These are phyloP conservation scores for Aegotheles bennettii DNA, from an alignment of 2,113 vertebrate genomes.

Conservation along the genomic window DNA sequence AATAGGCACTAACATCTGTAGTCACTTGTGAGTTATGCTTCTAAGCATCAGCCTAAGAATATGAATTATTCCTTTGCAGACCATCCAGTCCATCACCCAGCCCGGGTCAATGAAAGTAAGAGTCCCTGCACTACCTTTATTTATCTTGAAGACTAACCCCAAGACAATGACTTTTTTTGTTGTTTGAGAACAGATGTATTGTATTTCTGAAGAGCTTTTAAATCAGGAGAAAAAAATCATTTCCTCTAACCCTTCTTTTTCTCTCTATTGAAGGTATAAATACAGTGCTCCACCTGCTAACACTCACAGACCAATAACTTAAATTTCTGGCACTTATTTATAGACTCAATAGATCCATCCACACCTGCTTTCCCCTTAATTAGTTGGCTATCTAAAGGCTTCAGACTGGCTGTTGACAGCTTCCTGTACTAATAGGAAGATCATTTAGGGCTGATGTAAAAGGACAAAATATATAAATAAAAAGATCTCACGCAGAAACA, in stretches of 20 bases:
- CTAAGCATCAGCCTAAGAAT: constrained; percentile 38
- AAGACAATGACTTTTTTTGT: background rate
- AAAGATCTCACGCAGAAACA: constrained; percentile 5
- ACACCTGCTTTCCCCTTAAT: constrained; percentile 79
- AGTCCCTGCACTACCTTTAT: constrained; percentile 16
- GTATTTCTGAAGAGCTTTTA: constrained; percentile 54
- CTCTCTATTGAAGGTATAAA: constrained; percentile 47
- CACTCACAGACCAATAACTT: constrained; percentile 76
- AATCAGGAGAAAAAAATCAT: background rate
- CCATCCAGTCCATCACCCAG: constrained; percentile 13
- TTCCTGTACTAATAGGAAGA: constrained; percentile 70
- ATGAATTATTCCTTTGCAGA: constrained; percentile 53
- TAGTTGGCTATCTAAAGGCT: constrained; percentile 73
- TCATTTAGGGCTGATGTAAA: constrained; percentile 62
- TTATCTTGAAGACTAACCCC: constrained; percentile 42
- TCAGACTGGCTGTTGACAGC: constrained; percentile 62
- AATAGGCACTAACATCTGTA: constrained; percentile 37
- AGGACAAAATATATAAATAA: constrained; percentile 46
- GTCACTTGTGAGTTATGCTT: constrained; percentile 44
- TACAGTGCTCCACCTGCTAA: constrained; percentile 70
- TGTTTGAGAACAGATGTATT: constrained; percentile 12
- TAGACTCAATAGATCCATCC: constrained; percentile 69
- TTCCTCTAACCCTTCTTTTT: constrained; percentile 6
- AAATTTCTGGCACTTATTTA: constrained; percentile 73
- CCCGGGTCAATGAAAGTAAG: constrained; percentile 20